Conservation (phyloP, 2,113 vertebrate genomes). For the Aramus guarauna region DNA sequence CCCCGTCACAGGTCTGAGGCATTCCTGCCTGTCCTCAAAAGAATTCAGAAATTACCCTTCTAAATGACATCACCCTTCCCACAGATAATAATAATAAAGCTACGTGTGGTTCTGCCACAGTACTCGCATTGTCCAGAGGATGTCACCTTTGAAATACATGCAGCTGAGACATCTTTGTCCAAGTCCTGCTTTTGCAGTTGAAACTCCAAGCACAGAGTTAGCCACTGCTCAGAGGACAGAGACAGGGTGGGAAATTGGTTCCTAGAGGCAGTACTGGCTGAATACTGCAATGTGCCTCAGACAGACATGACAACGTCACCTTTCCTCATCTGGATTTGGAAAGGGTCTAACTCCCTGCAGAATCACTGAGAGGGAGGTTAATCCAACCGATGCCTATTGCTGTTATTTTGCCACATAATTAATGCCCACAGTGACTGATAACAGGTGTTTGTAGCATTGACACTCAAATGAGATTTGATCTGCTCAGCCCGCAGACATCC, state of each 20-base stretch:
- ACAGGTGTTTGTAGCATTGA: not conserved
- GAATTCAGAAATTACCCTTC: not conserved
- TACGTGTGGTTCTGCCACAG: not conserved
- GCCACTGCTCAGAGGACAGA: not conserved
- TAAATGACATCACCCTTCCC: not conserved
- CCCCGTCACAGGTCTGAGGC: not conserved
- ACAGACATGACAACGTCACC: fast-evolving
- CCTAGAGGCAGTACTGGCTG: not conserved
- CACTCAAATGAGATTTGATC: not conserved
- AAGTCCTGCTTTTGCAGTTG: not conserved
- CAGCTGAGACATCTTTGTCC: not conserved
- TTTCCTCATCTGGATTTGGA: not conserved
- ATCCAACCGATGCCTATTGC: not conserved
- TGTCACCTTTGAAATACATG: not conserved
- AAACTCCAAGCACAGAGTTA: not conserved
- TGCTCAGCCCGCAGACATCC: not conserved
- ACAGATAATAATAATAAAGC: not conserved
- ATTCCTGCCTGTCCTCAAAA: not conserved
- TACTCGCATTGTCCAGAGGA: not conserved
- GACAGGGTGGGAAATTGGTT: not conserved
- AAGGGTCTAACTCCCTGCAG: not conserved
- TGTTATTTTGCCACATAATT: not conserved
- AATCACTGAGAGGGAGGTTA: not conserved
- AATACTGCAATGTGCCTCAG: not conserved
- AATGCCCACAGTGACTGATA: not conserved